Percentiles rank a stretch among this genome's conserved stretches.
Evolutionary conservation across 2,888 invertebrate genomes (phyloP).

Genomic region (Oligia strigilis): DNA sequence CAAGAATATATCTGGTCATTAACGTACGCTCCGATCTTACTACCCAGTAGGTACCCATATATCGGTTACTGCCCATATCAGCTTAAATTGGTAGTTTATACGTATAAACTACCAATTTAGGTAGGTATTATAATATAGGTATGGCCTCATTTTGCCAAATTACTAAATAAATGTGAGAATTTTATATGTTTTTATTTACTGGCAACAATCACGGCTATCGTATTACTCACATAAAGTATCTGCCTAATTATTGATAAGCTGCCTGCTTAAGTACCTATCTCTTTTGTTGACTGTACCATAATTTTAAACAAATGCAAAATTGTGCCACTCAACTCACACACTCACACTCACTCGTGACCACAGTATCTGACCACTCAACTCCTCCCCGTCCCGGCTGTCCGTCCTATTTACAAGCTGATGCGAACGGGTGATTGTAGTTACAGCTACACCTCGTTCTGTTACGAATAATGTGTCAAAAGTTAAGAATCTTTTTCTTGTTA

Average conservation of each 20-base stretch:
- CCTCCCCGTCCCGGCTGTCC: constrained; percentile 8
- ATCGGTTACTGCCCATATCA: constrained; percentile 27
- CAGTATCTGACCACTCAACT: constrained; percentile 32
- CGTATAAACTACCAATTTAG: too few relatives aligned
- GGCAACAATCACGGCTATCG: not conserved
- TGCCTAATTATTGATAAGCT: not conserved
- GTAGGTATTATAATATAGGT: not conserved
- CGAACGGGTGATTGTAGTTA: constrained; percentile 41
- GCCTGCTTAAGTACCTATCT: not conserved
- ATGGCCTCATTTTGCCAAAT: not conserved
- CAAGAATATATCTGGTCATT: constrained; percentile 74
- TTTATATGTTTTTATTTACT: not conserved
- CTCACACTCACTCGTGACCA: not conserved
- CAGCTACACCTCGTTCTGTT: constrained; percentile 28
- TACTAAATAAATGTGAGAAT: not conserved
- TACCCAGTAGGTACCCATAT: constrained; percentile 38
- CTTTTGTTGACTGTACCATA: not conserved
- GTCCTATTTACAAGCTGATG: constrained; percentile 48
- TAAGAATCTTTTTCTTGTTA: constrained; percentile 36
- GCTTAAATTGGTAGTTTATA: constrained; percentile 26
- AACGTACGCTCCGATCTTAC: constrained; percentile 57
- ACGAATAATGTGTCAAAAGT: constrained; percentile 41
- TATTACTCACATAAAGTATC: not conserved
- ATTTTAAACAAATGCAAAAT: constrained; percentile 36
- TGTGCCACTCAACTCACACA: not conserved